Percentiles rank a stretch among this genome's conserved stretches.
These are phyloP conservation scores for Paramisgurnus dabryanus DNA, from an alignment of 2,113 vertebrate genomes.

Conservation along the genomic window DNA sequence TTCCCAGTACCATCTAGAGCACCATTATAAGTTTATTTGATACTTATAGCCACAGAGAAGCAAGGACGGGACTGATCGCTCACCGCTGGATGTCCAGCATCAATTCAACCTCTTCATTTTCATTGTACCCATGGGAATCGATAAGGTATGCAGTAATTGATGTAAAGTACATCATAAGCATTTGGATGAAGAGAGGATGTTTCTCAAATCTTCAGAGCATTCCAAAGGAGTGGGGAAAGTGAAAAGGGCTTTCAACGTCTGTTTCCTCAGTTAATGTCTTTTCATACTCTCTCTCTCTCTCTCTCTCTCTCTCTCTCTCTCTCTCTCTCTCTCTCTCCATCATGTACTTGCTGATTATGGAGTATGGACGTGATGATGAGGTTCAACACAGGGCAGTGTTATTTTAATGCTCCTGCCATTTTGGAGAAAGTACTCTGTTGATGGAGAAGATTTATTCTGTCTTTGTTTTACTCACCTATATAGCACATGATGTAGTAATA, in stretches of 20 bases:
- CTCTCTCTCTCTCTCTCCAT: not conserved
- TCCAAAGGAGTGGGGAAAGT: slow-evolving; percentile 38
- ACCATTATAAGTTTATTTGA: slow-evolving; percentile 25
- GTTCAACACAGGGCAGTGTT: slow-evolving; percentile 1
- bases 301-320: too few relatives aligned
- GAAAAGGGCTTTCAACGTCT: slow-evolving; percentile 32
- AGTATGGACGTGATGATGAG: not conserved
- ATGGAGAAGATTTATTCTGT: not conserved
- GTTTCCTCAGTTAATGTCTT: slow-evolving; percentile 18
- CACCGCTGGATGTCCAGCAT: not conserved
- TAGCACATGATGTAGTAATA: not conserved
- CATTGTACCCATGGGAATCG: not conserved
- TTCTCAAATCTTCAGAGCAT: slow-evolving; percentile 49
- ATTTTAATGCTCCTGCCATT: slow-evolving; percentile 24
- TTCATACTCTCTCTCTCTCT: not conserved
- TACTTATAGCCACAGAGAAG: slow-evolving; percentile 16
- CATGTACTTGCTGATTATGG: not conserved
- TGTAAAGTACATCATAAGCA: not conserved
- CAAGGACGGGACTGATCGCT: not conserved
- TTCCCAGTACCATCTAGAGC: slow-evolving; percentile 28
- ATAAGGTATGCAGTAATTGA: not conserved
- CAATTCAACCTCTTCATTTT: not conserved
- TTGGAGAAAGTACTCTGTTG: not conserved
- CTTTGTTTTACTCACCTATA: not conserved
- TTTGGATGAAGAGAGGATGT: slow-evolving; percentile 7